These are phyloP conservation scores for Clarias batrachus DNA, from an alignment of 2,113 vertebrate species.

Conservation along the genomic window DNA sequence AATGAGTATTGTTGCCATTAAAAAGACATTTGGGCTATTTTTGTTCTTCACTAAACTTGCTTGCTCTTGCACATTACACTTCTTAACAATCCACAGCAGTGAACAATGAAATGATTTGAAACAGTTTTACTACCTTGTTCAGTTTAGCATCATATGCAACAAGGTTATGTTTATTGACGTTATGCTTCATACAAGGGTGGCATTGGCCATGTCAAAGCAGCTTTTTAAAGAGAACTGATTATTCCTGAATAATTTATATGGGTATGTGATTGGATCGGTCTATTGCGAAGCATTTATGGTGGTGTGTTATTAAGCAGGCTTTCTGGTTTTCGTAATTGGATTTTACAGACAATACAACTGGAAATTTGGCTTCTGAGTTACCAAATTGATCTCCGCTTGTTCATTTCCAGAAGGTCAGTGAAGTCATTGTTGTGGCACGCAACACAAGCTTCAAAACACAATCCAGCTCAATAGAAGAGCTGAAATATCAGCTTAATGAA, in stretches of 20 bases:
- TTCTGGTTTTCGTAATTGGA: not conserved
- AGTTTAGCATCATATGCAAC: not conserved
- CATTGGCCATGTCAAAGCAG: not conserved
- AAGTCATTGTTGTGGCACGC: not conserved
- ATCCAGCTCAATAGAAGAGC: not conserved
- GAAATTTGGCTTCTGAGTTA: not conserved
- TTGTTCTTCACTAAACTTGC: not conserved
- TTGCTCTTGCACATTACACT: not conserved
- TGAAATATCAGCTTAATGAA: not conserved
- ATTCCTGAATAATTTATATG: not conserved
- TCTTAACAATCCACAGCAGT: not conserved
- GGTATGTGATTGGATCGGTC: not conserved
- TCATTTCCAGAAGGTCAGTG: not conserved
- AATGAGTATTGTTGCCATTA: not conserved
- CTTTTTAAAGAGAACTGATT: not conserved
- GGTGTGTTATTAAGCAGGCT: not conserved
- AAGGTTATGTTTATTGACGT: not conserved
- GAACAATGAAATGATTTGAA: not conserved
- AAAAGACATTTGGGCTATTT: not conserved
- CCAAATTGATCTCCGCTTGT: not conserved
- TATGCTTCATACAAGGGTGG: not conserved
- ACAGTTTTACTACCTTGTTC: not conserved
- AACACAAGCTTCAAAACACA: not conserved
- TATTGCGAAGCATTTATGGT: not conserved
- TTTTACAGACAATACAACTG: not conserved